A percentile compares a stretch with the other conserved stretches of the same genome.
These are phyloP conservation scores for Hypercompe scribonia DNA, from an alignment of 2,888 invertebrate genomes.

Conservation along the genomic window DNA sequence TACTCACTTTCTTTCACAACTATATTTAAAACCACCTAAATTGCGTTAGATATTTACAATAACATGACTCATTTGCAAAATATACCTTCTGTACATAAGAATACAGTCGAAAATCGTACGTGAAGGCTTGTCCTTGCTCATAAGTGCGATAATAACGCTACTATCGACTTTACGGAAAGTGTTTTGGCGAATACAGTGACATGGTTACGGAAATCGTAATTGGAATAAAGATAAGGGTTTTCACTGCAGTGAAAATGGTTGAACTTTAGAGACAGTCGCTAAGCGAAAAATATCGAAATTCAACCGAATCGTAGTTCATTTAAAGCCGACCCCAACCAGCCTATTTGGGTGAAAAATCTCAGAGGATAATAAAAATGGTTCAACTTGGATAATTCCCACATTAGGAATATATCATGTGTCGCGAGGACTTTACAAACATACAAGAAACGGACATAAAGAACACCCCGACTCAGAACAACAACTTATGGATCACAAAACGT, in stretches of 20 bases:
- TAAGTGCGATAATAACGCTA: conserved; percentile 24
- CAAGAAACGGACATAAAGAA: too few species aligned
- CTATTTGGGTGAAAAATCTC: too few species aligned
- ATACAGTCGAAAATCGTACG: conserved; percentile 22
- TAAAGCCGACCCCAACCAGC: too few species aligned
- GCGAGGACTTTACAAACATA: too few species aligned
- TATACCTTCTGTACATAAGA: background rate
- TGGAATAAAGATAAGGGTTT: background rate
- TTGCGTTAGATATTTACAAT: conserved; percentile 30
- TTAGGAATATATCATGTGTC: too few species aligned
- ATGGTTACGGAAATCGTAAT: conserved; percentile 6
- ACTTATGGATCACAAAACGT: too few species aligned
- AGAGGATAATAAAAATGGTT: background rate
- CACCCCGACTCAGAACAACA: too few species aligned
- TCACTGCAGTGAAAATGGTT: background rate
- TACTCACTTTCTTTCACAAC: background rate
- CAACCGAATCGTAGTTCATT: too few species aligned
- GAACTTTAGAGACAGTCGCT: too few species aligned
- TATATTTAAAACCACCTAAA: conserved; percentile 15
- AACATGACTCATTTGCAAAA: background rate
- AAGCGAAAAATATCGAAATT: too few species aligned
- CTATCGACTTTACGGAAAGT: conserved; percentile 34
- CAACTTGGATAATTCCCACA: too few species aligned
- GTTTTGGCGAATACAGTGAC: conserved; percentile 25
- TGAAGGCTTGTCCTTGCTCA: conserved; percentile 13